Evolutionary conservation across 2,888 invertebrate genomes (phyloP), one percentile per base, ranked within the genome.

Genomic region (Drosophila maculinotata): DNA sequence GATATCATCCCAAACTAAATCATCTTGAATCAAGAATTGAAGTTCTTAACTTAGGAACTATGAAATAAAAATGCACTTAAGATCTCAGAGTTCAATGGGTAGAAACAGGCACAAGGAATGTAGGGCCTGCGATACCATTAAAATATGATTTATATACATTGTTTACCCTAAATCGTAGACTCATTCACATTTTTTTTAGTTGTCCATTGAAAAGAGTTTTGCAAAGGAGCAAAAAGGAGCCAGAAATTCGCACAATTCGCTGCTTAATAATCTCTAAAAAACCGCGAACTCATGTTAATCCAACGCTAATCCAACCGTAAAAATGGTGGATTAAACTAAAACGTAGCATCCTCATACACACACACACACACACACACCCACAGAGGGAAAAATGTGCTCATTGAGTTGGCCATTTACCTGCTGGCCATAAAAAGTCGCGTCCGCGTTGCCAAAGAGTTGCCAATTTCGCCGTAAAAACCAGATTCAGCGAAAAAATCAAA

Each of bases 291-390:
- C 74, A 71, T 69, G 82, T 47, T 82, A 87, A 87, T 85, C 83
- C 87, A 59, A 26, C 44, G 57, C 64, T 82, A 85, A 82, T 87
- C 87, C 85, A 85, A 71, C 86, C 85, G 70, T 79, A 82, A 82
- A 87, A 82, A 82, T 82, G 69, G 76, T 81, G 87, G 82, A 87
- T 81, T 69, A 73, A 69, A 81, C 79, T 78, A 79, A 79, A 71
- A 76, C 48, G 51, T 44, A 39, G 14, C 36, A 38, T 8, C 15
- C 56, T 30, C 33, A 20, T 6, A 15, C 47, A 33, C 38, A 8
- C 42, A 26, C 15, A 12, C 31, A 31, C 45, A 33, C 9, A 65
- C 20, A 35, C 44, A 53, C 47, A 33, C 56, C 35, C 26, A 44
- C 25, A 14, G n/a, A 35, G n/a, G 20, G 26, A 31, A 44, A 41